These are phyloP conservation scores for Fratercula arctica DNA, from an alignment of 2,797 vertebrate species.

Conservation along the genomic window DNA sequence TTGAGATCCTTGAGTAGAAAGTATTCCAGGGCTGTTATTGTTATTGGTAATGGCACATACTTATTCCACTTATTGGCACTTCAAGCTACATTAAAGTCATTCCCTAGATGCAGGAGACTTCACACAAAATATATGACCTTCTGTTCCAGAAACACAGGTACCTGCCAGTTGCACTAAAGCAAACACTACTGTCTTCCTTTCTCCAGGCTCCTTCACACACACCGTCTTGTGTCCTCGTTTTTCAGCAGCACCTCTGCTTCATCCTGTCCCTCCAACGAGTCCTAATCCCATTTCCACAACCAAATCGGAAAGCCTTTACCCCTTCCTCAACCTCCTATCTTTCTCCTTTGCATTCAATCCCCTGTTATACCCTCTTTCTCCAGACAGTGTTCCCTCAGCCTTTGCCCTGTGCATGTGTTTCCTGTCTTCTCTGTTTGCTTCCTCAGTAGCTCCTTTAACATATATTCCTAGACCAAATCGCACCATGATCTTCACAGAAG, in stretches of 20 bases:
- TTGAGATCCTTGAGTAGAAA: conserved; percentile 28
- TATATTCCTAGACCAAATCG: not conserved
- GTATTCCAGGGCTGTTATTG: conserved; percentile 27
- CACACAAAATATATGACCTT: conserved; percentile 26
- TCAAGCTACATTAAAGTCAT: conserved; percentile 42
- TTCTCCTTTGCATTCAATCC: not conserved
- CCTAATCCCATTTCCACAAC: not conserved
- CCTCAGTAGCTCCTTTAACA: not conserved
- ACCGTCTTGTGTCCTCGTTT: not conserved
- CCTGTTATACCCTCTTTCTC: not conserved
- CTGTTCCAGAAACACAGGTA: conserved; percentile 16
- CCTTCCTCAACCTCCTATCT: not conserved
- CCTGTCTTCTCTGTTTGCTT: not conserved
- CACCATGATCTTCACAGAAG: not conserved
- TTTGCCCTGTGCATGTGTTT: not conserved
- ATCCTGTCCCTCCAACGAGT: not conserved
- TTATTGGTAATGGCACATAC: conserved; percentile 44
- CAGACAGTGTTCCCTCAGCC: not conserved
- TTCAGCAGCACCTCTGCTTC: not conserved
- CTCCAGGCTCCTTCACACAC: not conserved
- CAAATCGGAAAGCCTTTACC: not conserved
- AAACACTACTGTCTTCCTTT: not conserved
- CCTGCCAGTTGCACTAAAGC: not conserved
- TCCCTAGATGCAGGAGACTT: not conserved
- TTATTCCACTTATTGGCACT: conserved; percentile 30